Evolutionary conservation across 37 sponge, comb jelly and placozoan species (phyloP).

Genomic region (Tethya wilhelma): DNA sequence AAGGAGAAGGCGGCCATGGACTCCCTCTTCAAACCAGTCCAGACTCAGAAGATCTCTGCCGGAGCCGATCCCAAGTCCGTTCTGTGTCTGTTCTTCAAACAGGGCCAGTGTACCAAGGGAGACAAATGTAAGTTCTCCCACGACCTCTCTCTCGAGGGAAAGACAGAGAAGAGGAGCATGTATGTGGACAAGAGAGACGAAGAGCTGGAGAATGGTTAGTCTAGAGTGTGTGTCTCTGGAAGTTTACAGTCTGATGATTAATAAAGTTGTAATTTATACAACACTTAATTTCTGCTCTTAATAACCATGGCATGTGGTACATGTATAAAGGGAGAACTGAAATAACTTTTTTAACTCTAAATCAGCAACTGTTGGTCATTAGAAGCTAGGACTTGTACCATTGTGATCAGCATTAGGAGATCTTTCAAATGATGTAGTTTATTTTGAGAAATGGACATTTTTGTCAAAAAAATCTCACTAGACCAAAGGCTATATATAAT

Average conservation of each 20-base stretch:
- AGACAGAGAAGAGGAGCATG: slow-evolving; percentile 92
- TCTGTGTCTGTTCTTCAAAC: slow-evolving; percentile 95
- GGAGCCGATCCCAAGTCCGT: slow-evolving; percentile 98
- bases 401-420: too few relatives aligned
- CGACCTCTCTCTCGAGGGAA: slow-evolving; percentile 88
- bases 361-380: too few relatives aligned
- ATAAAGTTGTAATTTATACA: background rate
- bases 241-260: background rate
- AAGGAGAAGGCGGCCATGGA: slow-evolving; percentile 75
- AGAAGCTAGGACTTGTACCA: too few relatives aligned
- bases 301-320: too few relatives aligned
- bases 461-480: too few relatives aligned
- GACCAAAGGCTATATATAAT: too few relatives aligned
- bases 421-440: too few relatives aligned
- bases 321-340: too few relatives aligned
- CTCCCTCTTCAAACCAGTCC: slow-evolving; percentile 82
- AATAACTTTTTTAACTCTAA: too few relatives aligned
- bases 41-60: slow-evolving; percentile 69
- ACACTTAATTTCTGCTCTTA: background rate
- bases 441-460: too few relatives aligned
- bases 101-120: slow-evolving; percentile 95
- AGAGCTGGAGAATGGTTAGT: slow-evolving; percentile 68
- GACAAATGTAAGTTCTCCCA: slow-evolving; percentile 99
- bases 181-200: slow-evolving; percentile 90
- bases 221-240: background rate